A percentile compares a stretch with the other conserved stretches of the same genome.
Evolutionary conservation across 2,888 invertebrate species (phyloP).

Genomic region (Catocala fraxini): DNA sequence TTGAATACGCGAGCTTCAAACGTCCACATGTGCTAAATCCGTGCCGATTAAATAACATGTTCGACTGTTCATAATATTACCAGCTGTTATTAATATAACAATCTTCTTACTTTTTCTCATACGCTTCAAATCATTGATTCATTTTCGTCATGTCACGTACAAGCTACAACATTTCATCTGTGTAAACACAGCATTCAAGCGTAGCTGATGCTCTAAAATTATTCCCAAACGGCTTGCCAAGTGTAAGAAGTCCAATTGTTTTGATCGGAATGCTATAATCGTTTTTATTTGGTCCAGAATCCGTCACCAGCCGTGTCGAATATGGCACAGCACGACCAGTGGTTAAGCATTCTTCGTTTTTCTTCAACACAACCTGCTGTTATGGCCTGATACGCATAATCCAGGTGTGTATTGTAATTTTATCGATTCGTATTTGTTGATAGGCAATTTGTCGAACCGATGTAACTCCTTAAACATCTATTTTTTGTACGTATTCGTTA

Average conservation of each 20-base stretch:
- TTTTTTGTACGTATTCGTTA: constrained; percentile 17
- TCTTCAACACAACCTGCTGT: constrained; percentile 33
- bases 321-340: constrained; percentile 55
- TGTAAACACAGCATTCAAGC: constrained; percentile 40
- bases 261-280: constrained; percentile 64
- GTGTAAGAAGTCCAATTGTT: constrained; percentile 59
- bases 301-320: constrained; percentile 69
- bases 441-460: constrained; percentile 45
- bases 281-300: constrained; percentile 44
- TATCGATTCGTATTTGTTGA: constrained; percentile 39
- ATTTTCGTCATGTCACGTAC: constrained; percentile 42
- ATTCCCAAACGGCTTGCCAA: constrained; percentile 38
- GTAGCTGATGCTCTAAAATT: constrained; percentile 36
- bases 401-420: constrained; percentile 49
- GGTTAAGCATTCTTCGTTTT: constrained; percentile 52
- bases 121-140: constrained; percentile 27
- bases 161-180: constrained; percentile 41
- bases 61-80: background rate
- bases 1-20: background rate
- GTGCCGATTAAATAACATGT: constrained; percentile 2
- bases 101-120: constrained; percentile 35
- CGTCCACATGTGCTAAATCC: background rate
- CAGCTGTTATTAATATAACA: constrained; percentile 6
- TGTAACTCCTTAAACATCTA: constrained; percentile 32
- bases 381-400: constrained; percentile 39